Percentiles rank a stretch among this genome's conserved stretches.
Conservation (phyloP, 2,797 vertebrate genomes). For the Anabacerthia variegaticeps region DNA sequence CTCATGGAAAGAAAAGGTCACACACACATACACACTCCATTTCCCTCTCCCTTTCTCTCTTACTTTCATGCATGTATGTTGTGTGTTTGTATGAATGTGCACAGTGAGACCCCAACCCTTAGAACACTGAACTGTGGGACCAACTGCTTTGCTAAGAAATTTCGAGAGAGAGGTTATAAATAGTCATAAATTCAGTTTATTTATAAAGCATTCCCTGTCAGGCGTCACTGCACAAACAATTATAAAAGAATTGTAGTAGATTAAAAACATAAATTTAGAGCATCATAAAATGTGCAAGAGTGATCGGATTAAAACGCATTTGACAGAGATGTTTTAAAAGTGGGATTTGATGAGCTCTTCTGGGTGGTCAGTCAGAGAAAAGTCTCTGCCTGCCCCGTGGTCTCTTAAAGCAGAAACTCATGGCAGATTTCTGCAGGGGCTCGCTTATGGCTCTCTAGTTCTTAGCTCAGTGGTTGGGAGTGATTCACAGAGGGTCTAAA, state of each 20-base stretch:
- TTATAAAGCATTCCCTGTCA: slow-evolving; percentile 22
- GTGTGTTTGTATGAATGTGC: background rate
- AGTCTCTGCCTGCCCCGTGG: background rate
- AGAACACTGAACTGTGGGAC: background rate
- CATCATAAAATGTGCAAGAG: slow-evolving; percentile 8
- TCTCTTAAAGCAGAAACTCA: background rate
- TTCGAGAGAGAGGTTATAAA: slow-evolving; percentile 36
- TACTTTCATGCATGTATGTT: accelerated
- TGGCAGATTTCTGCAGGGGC: background rate
- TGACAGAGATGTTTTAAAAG: background rate
- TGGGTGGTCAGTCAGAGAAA: background rate
- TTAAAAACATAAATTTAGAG: slow-evolving; percentile 62
- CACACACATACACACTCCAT: accelerated
- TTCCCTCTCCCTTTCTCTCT: background rate
- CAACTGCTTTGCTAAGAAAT: background rate
- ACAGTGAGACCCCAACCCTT: background rate
- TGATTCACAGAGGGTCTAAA: background rate
- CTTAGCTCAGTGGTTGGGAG: background rate
- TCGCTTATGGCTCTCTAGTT: background rate
- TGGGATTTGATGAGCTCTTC: background rate
- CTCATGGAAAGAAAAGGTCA: slow-evolving; percentile 28
- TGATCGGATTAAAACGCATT: background rate
- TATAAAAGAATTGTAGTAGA: slow-evolving; percentile 15
- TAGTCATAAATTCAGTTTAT: slow-evolving; percentile 57
- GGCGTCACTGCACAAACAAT: slow-evolving; percentile 31